Conservation (phyloP, 2,113 vertebrate genomes). For the Galbula dea region DNA sequence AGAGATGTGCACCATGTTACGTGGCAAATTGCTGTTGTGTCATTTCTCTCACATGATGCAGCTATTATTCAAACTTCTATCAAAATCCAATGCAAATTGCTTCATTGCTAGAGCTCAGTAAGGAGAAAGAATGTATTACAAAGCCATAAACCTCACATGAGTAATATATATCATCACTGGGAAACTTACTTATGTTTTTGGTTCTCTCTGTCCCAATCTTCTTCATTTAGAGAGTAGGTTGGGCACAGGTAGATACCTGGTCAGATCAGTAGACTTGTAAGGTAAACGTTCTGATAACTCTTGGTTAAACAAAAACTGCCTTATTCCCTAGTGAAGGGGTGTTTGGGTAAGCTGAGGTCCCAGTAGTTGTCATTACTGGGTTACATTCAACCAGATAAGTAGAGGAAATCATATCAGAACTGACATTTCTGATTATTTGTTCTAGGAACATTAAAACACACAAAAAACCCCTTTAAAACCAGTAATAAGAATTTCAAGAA, state of each 20-base stretch:
- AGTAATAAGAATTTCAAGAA: neutral
- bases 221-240: neutral
- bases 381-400: neutral
- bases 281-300: neutral
- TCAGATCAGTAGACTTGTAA: neutral
- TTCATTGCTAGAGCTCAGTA: neutral
- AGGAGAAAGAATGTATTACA: neutral
- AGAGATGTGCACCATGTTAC: neutral
- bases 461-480: neutral
- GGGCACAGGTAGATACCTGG: neutral
- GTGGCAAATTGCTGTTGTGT: neutral
- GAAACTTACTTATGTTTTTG: neutral
- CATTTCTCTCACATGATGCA: neutral
- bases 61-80: neutral
- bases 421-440: neutral
- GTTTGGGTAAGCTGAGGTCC: neutral
- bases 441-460: neutral
- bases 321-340: neutral
- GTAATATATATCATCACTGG: neutral
- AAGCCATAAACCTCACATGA: neutral
- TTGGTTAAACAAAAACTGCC: neutral
- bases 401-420: neutral
- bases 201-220: neutral
- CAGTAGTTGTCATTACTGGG: rapidly evolving
- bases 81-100: neutral